These are phyloP conservation scores for Eupithecia insigniata DNA, from an alignment of 2,888 invertebrate genomes.

Conservation along the genomic window DNA sequence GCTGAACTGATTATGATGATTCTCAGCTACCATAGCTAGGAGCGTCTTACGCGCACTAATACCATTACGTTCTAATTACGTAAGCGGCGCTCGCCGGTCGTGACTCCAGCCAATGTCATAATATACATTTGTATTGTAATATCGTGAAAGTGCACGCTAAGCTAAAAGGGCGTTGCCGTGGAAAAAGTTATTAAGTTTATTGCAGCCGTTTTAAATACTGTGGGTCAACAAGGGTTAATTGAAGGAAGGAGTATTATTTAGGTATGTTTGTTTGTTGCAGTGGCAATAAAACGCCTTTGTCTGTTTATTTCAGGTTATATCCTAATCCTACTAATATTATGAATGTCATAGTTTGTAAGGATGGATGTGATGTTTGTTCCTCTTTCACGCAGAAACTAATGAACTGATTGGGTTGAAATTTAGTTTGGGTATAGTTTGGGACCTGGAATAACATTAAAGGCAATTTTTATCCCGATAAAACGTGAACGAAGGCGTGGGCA, in stretches of 20 bases:
- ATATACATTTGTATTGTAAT: conserved; percentile 10
- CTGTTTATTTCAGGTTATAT: too few species aligned
- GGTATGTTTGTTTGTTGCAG: too few species aligned
- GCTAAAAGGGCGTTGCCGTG: not conserved
- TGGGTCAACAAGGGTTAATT: not conserved
- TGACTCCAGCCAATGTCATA: conserved; percentile 13
- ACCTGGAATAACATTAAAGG: too few species aligned
- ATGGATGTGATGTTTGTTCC: too few species aligned
- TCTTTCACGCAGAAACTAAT: too few species aligned
- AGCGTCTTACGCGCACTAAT: not conserved
- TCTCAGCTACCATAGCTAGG: not conserved
- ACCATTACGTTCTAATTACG: conserved; percentile 5
- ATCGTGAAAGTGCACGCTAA: conserved; percentile 10
- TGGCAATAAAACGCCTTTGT: too few species aligned
- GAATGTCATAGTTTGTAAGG: too few species aligned
- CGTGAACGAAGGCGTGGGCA: too few species aligned
- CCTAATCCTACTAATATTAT: too few species aligned
- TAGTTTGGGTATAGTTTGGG: too few species aligned
- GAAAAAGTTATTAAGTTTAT: not conserved
- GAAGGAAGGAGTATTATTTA: not conserved
- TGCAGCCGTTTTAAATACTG: not conserved
- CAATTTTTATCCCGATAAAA: too few species aligned
- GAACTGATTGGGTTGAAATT: too few species aligned
- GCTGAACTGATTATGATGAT: not conserved
- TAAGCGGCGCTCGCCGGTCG: not conserved